Base-by-base conservation (phyloP, 2,888 invertebrate genomes). In the Therioaphis trifolii region DNA sequence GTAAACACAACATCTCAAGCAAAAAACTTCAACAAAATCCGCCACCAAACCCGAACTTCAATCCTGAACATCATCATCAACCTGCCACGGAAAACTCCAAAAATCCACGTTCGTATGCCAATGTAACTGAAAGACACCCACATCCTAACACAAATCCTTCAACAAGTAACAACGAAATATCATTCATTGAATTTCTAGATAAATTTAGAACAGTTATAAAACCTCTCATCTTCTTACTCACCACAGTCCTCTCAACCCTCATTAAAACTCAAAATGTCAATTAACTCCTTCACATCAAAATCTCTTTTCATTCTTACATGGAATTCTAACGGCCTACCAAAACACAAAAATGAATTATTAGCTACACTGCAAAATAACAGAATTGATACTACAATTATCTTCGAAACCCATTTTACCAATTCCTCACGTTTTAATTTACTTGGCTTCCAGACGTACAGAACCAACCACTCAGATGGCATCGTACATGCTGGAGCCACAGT, bases 51-150 rank as follows among this genome's bases (percentile, higher is more conserved):
- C 52, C 5, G 2, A 15, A 29, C 29, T 12, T 14, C 49, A 72
- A 72, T 52, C 52, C 52, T 29, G 52, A 72, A 43, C 43, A 43
- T 11, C 43, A 43, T 43, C 43, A 43, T 7, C 43, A 43, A 43
- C 43, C 43, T 43, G 18, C 52, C 52, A 52, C 18, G 52, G 52
- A 52, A 52, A 52, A 15, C 52, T 43, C 4, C 52, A 15, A 52
- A 12, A 52, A 52, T 4, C 52, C 52, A 52, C 52, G 15, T 43
- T 12, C 68, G 21, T 68, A 68, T 68, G 68, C 52, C 4, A 49
- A 52, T 72, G 72, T 72, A 72, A 72, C 72, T 72, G 29, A 72
- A 49, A 49, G 72, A 49, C 72, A 49, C 49, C 71, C 29, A 0
- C 27, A 27, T 9, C 0, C 72, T 18, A 52, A 49, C 27, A 7